phyloP scores from a whole-genome alignment of 2,797 vertebrate species.

The Serranus cabrilla region DNA sequence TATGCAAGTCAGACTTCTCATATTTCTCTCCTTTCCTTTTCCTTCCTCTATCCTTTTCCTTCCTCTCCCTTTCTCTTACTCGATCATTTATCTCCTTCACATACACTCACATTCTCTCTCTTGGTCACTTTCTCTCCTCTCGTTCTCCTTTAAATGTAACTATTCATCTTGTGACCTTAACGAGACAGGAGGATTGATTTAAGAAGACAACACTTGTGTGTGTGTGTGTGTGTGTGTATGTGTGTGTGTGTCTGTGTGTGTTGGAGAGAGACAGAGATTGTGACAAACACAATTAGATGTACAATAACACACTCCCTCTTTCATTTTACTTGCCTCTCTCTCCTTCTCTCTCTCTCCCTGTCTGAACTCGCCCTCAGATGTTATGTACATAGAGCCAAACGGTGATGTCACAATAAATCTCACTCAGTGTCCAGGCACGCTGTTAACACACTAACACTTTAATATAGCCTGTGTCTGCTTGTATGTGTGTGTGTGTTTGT shows the following conservation, averaged over 20 bases:
- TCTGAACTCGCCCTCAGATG: slow-evolving; percentile 48
- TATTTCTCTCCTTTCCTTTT: not conserved
- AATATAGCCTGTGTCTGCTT: slow-evolving; percentile 17
- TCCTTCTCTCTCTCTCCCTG: slow-evolving; percentile 3
- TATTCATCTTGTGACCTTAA: slow-evolving; percentile 70
- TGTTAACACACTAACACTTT: slow-evolving; percentile 46
- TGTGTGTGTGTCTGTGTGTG: slow-evolving; percentile 24
- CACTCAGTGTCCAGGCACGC: slow-evolving; percentile 36
- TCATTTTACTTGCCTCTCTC: slow-evolving; percentile 22
- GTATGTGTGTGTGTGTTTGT: slow-evolving; percentile 35
- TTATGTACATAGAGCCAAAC: slow-evolving; percentile 69
- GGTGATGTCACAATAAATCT: slow-evolving; percentile 70
- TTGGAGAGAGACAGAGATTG: slow-evolving; percentile 4
- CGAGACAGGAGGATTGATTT: slow-evolving; percentile 57
- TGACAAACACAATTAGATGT: slow-evolving; percentile 56
- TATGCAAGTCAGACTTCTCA: not conserved
- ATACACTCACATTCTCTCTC: slow-evolving; percentile 10
- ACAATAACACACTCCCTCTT: slow-evolving; percentile 34
- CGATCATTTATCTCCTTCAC: slow-evolving; percentile 40
- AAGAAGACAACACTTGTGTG: slow-evolving; percentile 32
- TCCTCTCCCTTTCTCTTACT: not conserved
- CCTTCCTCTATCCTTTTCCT: not conserved
- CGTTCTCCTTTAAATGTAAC: slow-evolving; percentile 52
- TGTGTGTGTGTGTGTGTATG: slow-evolving; percentile 15
- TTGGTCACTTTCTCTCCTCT: slow-evolving; percentile 17